Evolutionary conservation across 2,888 invertebrate genomes (phyloP).

Genomic region (Sarcophaga caerulescens): DNA sequence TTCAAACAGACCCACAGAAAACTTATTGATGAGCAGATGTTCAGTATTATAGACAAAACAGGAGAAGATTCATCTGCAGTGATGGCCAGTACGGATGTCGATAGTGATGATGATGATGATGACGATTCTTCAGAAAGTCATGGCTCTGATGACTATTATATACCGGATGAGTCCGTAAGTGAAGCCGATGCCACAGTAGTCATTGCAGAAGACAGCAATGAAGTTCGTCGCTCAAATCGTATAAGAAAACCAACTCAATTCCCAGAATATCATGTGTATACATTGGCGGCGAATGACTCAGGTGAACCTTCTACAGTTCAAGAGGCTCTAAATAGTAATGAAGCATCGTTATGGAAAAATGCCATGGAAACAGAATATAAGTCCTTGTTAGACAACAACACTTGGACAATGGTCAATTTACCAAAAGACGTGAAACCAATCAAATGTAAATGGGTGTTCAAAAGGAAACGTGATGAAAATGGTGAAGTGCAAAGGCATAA

Average conservation of each 20-base stretch:
- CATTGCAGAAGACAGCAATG: too few species aligned
- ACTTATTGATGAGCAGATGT: too few species aligned
- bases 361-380: too few species aligned
- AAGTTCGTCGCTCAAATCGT: neutral
- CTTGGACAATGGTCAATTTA: neutral
- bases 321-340: neutral
- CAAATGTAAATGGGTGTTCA: neutral
- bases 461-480: slow-evolving; percentile 5
- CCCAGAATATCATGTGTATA: neutral
- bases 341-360: neutral
- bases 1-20: neutral
- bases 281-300: neutral
- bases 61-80: too few species aligned
- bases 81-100: too few species aligned
- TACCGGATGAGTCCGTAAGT: too few species aligned
- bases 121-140: neutral
- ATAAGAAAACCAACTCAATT: neutral
- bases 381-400: neutral
- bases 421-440: neutral
- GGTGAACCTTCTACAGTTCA: neutral
- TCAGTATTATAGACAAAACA: too few species aligned
- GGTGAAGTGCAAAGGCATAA: neutral
- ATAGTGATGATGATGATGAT: neutral
- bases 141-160: too few species aligned
- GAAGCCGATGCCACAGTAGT: neutral